A percentile compares a stretch with the other conserved stretches of the same genome.
phyloP scores from a whole-genome alignment of 2,797 vertebrate species.

The Pseudochirops corinnae region DNA sequence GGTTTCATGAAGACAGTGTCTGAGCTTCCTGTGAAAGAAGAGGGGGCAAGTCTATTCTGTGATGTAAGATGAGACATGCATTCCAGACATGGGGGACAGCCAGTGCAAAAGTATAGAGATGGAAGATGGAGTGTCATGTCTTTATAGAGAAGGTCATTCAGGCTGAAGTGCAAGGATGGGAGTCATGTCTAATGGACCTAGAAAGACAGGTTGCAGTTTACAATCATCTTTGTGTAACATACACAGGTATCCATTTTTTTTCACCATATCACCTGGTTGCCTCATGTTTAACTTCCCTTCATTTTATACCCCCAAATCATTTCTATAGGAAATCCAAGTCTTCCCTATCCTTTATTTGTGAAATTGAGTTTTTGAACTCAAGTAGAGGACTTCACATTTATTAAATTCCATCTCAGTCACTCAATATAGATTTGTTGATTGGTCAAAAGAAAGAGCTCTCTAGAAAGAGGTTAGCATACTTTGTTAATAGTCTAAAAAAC shows the following conservation, averaged over 20 bases:
- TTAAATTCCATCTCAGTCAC: neutral
- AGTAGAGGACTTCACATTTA: neutral
- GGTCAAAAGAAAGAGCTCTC: neutral
- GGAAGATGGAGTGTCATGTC: neutral
- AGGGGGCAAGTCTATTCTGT: neutral
- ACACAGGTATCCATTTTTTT: neutral
- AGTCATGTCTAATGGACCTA: neutral
- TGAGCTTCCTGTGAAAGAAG: neutral
- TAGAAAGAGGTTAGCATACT: neutral
- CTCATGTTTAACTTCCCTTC: neutral
- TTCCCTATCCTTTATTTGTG: neutral
- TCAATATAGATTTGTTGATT: neutral
- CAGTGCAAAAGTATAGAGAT: neutral
- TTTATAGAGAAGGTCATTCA: neutral
- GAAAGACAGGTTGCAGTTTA: neutral
- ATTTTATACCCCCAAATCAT: neutral
- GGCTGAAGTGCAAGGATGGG: neutral
- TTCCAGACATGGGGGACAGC: neutral
- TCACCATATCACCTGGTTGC: neutral
- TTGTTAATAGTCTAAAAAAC: neutral
- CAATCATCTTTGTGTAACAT: neutral
- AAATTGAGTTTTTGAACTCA: neutral
- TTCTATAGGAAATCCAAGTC: neutral
- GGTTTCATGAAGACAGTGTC: neutral
- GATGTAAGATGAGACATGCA: neutral